A percentile compares a stretch with the other conserved stretches of the same genome.
These are phyloP conservation scores for Mesitornis unicolor DNA, from an alignment of 2,113 vertebrate genomes.

Conservation along the genomic window DNA sequence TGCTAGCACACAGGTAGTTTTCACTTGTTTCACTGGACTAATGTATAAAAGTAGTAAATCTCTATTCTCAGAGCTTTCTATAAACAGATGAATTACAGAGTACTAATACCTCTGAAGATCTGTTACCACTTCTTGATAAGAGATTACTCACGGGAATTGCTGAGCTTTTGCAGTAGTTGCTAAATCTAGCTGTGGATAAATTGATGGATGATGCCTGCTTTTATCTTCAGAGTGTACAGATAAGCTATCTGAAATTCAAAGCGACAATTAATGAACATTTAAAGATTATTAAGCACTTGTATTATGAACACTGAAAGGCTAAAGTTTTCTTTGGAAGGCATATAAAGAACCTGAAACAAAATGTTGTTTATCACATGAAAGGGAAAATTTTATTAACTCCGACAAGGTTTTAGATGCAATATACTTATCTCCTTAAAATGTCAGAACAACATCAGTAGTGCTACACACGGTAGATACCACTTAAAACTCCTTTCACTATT, in stretches of 20 bases:
- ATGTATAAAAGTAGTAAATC: neutral
- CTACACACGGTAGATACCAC: neutral
- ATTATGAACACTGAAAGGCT: neutral
- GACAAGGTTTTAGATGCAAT: neutral
- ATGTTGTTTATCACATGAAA: neutral
- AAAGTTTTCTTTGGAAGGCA: neutral
- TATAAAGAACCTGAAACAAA: neutral
- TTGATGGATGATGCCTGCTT: conserved; percentile 16
- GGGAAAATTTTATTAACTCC: neutral
- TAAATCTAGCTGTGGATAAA: conserved; percentile 64
- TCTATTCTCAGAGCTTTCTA: neutral
- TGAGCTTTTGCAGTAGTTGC: conserved; percentile 42
- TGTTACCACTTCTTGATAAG: neutral
- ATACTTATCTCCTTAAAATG: neutral
- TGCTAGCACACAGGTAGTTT: neutral
- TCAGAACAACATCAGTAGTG: neutral
- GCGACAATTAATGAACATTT: neutral
- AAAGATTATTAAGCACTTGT: neutral
- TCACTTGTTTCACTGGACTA: neutral
- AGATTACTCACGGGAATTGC: conserved; percentile 64
- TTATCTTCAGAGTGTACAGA: conserved; percentile 31
- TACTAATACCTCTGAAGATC: neutral
- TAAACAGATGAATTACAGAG: neutral
- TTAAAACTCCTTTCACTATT: neutral
- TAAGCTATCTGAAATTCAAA: conserved; percentile 65